A percentile compares a stretch with the other conserved stretches of the same genome.
phyloP scores from a whole-genome alignment of 2,113 vertebrate species.

The Burhinus bistriatus region DNA sequence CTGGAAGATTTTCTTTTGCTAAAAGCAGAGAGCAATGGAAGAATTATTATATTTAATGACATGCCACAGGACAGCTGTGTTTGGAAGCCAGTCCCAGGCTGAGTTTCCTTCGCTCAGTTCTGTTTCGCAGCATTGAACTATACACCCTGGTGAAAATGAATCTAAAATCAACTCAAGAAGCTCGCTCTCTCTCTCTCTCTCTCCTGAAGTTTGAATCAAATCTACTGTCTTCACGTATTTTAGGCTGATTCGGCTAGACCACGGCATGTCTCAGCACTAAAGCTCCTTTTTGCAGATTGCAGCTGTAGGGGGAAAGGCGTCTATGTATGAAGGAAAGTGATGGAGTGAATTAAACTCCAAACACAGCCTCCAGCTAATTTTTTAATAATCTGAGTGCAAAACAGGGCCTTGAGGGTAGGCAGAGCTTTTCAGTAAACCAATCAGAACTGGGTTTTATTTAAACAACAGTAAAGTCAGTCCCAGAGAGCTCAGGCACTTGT shows the following conservation, averaged over 20 bases:
- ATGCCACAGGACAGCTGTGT: background rate
- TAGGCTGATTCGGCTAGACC: background rate
- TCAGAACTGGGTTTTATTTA: background rate
- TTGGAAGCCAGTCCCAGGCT: background rate
- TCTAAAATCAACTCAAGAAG: background rate
- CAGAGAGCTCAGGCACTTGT: slow-evolving; percentile 13
- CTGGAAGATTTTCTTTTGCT: background rate
- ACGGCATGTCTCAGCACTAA: background rate
- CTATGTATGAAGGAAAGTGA: background rate
- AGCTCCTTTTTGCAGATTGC: slow-evolving; percentile 24
- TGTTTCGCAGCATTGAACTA: background rate
- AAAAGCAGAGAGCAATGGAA: background rate
- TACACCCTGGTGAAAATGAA: background rate
- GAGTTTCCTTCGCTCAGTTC: background rate
- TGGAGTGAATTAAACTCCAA: slow-evolving; percentile 37
- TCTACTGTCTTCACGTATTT: background rate
- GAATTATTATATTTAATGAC: background rate
- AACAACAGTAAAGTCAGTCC: background rate
- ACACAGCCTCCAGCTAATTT: slow-evolving; percentile 41
- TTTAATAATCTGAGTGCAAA: background rate
- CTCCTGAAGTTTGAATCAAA: slow-evolving; percentile 15
- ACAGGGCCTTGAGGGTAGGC: slow-evolving; percentile 2
- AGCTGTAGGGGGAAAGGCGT: slow-evolving; percentile 57
- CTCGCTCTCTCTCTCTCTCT: background rate
- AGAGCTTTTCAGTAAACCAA: slow-evolving; percentile 32